Conservation (phyloP, 1,140 invertebrate species). For the Elysia chlorotica region DNA sequence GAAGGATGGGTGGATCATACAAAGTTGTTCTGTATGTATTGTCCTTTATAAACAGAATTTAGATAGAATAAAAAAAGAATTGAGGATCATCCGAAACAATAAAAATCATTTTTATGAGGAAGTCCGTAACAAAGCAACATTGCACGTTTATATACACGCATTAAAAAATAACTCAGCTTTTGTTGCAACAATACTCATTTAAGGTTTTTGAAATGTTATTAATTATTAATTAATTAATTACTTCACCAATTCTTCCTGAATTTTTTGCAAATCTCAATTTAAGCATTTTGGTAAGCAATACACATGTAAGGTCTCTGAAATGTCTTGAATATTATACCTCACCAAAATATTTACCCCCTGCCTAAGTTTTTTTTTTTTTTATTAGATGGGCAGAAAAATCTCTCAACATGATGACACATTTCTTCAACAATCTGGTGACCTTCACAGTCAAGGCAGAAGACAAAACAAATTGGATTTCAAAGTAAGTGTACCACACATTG, state of each 20-base stretch:
- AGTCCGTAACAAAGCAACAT: too few relatives aligned
- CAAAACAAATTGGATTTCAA: slow-evolving; percentile 11
- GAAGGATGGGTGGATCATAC: slow-evolving; percentile 64
- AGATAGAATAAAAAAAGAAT: too few relatives aligned
- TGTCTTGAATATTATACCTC: too few relatives aligned
- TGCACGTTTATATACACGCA: too few relatives aligned
- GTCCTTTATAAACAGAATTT: too few relatives aligned
- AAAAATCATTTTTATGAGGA: too few relatives aligned
- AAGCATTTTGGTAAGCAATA: background rate
- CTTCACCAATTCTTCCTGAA: background rate
- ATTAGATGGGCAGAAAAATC: slow-evolving; percentile 85
- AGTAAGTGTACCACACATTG: slow-evolving; percentile 11
- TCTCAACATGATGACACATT: slow-evolving; percentile 88
- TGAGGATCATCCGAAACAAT: too few relatives aligned
- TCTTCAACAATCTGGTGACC: slow-evolving; percentile 78
- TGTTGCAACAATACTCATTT: too few relatives aligned
- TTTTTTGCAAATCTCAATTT: background rate
- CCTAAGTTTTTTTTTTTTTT: background rate
- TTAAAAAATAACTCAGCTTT: too few relatives aligned
- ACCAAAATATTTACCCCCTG: too few relatives aligned
- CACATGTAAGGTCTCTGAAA: background rate
- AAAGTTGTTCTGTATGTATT: slow-evolving; percentile 60
- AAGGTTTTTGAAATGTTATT: too few relatives aligned
- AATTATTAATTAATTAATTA: too few relatives aligned
- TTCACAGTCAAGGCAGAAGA: slow-evolving; percentile 53